phyloP scores from a whole-genome alignment of 1,140 invertebrate genomes.

The Diuraphis noxia region DNA sequence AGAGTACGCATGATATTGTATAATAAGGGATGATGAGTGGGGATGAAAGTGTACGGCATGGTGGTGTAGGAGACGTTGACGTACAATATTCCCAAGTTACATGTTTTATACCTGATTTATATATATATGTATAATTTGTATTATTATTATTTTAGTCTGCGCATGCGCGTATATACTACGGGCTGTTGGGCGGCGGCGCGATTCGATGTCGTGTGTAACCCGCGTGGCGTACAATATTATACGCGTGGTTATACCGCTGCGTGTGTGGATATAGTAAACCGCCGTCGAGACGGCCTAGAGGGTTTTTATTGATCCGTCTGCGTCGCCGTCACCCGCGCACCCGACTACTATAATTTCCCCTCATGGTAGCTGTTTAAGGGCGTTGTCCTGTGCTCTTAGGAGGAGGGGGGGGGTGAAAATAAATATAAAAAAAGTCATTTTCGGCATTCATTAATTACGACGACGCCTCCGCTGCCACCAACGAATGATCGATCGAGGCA shows the following conservation, averaged over 20 bases:
- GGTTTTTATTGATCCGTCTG: slow-evolving; percentile 52
- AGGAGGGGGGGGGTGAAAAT: neutral
- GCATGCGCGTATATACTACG: neutral
- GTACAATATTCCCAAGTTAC: neutral
- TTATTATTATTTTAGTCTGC: neutral
- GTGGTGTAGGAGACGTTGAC: neutral
- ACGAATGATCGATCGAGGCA: slow-evolving; percentile 30
- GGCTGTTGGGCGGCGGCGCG: neutral
- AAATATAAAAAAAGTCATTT: slow-evolving; percentile 22
- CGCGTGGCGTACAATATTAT: slow-evolving; percentile 10
- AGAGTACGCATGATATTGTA: neutral
- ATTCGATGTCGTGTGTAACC: neutral
- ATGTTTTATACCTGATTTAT: slow-evolving; percentile 11
- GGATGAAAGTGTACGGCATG: neutral
- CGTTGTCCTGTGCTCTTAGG: neutral
- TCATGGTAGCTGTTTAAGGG: neutral
- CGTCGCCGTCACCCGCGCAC: neutral
- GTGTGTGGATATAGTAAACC: slow-evolving; percentile 6
- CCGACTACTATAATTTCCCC: neutral
- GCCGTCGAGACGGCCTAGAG: slow-evolving; percentile 21
- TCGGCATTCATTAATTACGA: slow-evolving; percentile 38
- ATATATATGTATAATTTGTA: neutral
- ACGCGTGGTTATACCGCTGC: neutral
- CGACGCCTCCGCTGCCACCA: neutral
- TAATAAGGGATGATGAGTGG: neutral